Base-by-base conservation (phyloP, 2,113 vertebrate genomes). In the Sebastes schlegelii region DNA sequence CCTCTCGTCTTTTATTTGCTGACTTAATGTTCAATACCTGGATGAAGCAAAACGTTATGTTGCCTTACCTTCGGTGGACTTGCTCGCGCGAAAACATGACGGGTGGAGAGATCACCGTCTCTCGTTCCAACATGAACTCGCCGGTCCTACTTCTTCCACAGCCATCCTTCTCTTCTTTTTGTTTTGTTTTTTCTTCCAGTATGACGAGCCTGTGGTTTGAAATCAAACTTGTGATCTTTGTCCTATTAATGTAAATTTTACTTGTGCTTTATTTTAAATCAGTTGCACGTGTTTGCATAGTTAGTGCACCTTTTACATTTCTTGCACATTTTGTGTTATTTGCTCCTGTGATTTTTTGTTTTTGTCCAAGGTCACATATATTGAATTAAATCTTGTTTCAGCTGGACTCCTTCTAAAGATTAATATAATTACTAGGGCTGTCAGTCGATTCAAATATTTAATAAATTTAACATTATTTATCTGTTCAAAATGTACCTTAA, bases 31-130 rank as follows among this genome's bases (percentile, higher is more conserved):
- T 68, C 17, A 13, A 11, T 34, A 49, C 55, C 71, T 10, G 71
- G 86, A 79, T 40, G 82, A 65, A 77, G 43, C 76, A 4, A 58
- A 81, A 67, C 70, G 48, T 73, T 17, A 23, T 90, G 86, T 91
- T 90, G 88, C 91, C 91, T 93, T 92, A 89, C 82, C 77, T 52
- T 8, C n/a, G 42, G 74, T 49, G 62, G 79, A 83, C 73, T 70
- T 11, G 55, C 79, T 78, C 26, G 65, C 52, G 85, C 62, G 3
- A 72, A 60, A 84, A 69, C 14, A 51, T 3, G 34, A 60, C 34
- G 34, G 34, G 34, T 3, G 23, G 34, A 4, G 34, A 34, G 34
- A 34, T 34, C 34, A 34, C 34, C 34, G 34, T 34, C 34, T 34
- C 34, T 34, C 34, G 4, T 34, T 34, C 34, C 34, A 34, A 34